phyloP scores from a whole-genome alignment of 1,140 invertebrate species.

The Panulirus ornatus region DNA sequence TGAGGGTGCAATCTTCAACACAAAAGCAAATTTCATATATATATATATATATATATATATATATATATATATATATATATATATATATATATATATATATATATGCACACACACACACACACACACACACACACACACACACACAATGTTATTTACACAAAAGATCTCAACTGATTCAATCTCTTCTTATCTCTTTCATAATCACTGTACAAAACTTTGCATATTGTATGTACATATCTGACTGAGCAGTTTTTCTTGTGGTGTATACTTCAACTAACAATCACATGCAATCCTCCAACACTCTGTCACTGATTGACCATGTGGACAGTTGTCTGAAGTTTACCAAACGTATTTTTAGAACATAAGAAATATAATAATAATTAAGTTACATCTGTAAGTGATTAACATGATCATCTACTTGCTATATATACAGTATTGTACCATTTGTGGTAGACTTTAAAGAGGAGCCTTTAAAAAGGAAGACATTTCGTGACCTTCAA shows the following conservation, averaged over 20 bases:
- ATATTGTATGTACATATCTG: not conserved
- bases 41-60: not conserved
- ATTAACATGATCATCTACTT: not conserved
- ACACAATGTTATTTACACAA: not conserved
- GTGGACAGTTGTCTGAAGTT: not conserved
- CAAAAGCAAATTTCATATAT: no score
- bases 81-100: not conserved
- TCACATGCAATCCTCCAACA: not conserved
- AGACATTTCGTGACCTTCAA: not conserved
- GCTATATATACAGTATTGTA: constrained; percentile 6
- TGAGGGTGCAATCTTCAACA: not conserved
- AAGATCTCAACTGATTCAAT: not conserved
- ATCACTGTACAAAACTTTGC: not conserved
- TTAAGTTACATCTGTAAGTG: not conserved
- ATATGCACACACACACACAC: not conserved
- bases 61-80: not conserved
- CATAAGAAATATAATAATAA: not conserved
- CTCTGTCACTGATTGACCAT: not conserved
- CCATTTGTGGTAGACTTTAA: not conserved
- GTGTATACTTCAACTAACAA: not conserved
- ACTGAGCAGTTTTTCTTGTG: not conserved
- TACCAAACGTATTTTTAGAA: not conserved
- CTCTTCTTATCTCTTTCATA: not conserved
- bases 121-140: not conserved
- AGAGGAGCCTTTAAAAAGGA: not conserved